Evolutionary conservation across 2,888 invertebrate genomes (phyloP).

Genomic region (Pristionchus fissidentatus): DNA sequence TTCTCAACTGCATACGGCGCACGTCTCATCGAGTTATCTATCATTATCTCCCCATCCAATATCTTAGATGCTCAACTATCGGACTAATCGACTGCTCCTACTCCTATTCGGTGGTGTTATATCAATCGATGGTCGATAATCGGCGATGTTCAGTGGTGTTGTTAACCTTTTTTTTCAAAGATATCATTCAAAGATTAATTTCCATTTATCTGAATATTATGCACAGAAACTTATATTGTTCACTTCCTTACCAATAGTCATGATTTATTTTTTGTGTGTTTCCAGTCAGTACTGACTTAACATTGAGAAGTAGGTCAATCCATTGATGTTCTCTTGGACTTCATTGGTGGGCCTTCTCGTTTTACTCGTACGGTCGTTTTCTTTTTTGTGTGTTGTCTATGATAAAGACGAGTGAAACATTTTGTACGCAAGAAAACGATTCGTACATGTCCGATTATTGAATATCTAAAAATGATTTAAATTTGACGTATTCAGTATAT

Average conservation of each 20-base stretch:
- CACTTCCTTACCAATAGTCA: neutral
- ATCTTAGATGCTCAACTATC: neutral
- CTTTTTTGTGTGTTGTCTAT: neutral
- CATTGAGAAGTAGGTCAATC: neutral
- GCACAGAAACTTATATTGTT: constrained; percentile 7
- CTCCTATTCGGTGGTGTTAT: neutral
- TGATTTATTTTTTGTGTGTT: constrained; percentile 1
- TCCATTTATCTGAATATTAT: neutral
- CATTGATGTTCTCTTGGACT: neutral
- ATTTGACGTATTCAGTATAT: neutral
- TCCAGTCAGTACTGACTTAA: neutral
- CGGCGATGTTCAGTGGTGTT: constrained; percentile 9
- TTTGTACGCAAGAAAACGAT: no score
- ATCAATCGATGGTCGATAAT: no score
- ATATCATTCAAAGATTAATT: constrained; percentile 24
- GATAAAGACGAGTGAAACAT: constrained; percentile 17
- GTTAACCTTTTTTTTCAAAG: neutral
- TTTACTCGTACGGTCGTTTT: constrained; percentile 19
- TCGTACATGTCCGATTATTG: neutral
- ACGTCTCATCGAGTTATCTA: neutral
- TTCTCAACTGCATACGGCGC: neutral
- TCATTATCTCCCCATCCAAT: neutral
- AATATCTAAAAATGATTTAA: neutral
- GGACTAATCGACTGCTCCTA: no score
- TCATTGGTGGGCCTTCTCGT: no score